Evolutionary conservation across 2,797 vertebrate genomes (phyloP).

Genomic region (Phalloptychus januarius): DNA sequence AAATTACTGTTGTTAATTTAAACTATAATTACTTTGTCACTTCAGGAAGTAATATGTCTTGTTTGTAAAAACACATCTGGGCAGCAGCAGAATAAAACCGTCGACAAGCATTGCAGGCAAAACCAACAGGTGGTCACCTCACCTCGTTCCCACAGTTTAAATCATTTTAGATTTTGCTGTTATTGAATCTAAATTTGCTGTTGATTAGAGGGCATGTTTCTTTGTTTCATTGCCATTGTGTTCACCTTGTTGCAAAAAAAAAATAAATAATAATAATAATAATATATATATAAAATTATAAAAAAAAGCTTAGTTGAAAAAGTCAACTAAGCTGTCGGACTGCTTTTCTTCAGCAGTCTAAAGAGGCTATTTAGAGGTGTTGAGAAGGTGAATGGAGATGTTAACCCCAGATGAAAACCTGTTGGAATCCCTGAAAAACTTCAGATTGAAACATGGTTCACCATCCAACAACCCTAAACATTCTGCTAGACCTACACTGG

Average conservation of each 20-base stretch:
- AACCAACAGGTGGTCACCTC: neutral
- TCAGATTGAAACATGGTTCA: neutral
- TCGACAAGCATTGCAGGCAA: neutral
- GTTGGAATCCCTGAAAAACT: neutral
- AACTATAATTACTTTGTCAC: neutral
- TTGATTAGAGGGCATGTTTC: neutral
- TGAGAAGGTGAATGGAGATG: neutral
- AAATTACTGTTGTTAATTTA: neutral
- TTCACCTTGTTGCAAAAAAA: neutral
- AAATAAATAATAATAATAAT: neutral
- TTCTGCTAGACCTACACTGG: neutral
- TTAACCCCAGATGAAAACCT: neutral
- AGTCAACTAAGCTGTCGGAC: neutral
- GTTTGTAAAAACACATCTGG: neutral
- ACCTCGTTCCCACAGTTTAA: neutral
- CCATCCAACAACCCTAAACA: neutral
- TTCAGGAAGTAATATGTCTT: neutral
- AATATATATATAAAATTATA: neutral
- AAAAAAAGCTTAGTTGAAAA: neutral
- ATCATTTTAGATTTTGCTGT: neutral
- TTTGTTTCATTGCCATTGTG: neutral
- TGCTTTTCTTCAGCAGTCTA: neutral
- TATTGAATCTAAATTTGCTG: neutral
- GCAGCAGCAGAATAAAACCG: neutral
- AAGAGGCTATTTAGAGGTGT: neutral